Percentiles rank a stretch among this genome's conserved stretches.
Evolutionary conservation across 30 jellyfish, hydroid and myxozoan genomes (phyloP).

Genomic region (Aurelia sp.): DNA sequence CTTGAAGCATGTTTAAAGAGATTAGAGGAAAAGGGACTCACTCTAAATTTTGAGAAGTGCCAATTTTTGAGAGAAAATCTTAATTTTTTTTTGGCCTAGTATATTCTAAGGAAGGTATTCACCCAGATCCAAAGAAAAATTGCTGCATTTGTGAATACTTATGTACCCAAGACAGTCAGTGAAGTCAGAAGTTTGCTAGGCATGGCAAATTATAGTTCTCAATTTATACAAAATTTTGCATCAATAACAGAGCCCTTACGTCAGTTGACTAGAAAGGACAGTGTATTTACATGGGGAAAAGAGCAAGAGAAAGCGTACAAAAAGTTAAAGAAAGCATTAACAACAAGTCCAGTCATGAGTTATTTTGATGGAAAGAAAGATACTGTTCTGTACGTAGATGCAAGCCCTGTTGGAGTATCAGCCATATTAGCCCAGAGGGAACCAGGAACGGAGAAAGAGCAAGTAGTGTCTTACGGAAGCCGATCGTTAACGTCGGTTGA

Average conservation of each 20-base stretch:
- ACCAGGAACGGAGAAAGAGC: not conserved
- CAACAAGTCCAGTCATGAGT: constrained; percentile 27
- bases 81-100: constrained; percentile 58
- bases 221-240: constrained; percentile 30
- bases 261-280: constrained; percentile 35
- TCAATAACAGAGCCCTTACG: constrained; percentile 55
- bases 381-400: constrained; percentile 19
- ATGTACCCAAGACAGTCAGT: constrained; percentile 22
- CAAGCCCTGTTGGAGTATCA: constrained; percentile 49
- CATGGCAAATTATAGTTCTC: constrained; percentile 49
- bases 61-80: constrained; percentile 37
- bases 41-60: constrained; percentile 56
- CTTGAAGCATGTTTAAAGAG: constrained; percentile 33
- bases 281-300: constrained; percentile 17
- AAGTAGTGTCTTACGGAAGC: constrained; percentile 58
- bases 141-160: constrained; percentile 12
- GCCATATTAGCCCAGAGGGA: constrained; percentile 38
- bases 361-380: constrained; percentile 46
- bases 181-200: constrained; percentile 59
- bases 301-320: constrained; percentile 25
- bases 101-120: constrained; percentile 34
- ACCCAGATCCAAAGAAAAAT: constrained; percentile 50
- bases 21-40: constrained; percentile 18
- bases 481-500: constrained; percentile 28
- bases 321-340: constrained; percentile 23